phyloP scores from a whole-genome alignment of 2,113 vertebrate genomes.

The Seriola quinqueradiata region DNA sequence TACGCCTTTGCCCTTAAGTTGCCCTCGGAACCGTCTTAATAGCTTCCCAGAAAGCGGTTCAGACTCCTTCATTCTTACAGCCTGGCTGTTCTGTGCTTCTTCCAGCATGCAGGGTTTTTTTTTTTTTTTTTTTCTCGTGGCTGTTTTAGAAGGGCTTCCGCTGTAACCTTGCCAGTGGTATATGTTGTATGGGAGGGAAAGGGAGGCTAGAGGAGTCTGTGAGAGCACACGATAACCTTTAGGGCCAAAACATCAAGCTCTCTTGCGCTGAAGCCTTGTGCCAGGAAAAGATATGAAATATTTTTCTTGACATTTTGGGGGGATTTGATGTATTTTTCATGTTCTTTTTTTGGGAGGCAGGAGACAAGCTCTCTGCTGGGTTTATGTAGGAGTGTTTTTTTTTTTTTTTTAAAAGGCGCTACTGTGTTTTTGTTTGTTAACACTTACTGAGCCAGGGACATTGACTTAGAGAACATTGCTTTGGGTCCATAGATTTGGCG shows the following conservation, averaged over 20 bases:
- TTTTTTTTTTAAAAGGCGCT: neutral
- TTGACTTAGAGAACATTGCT: neutral
- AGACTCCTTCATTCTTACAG: neutral
- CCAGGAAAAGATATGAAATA: conserved; percentile 40
- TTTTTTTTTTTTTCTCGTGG: neutral
- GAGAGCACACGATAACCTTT: conserved; percentile 54
- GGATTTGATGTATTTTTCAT: conserved; percentile 52
- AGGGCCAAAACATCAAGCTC: conserved; percentile 51
- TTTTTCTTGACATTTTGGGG: conserved; percentile 52
- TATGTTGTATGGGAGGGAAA: neutral
- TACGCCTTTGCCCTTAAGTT: neutral
- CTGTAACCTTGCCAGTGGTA: conserved; percentile 33
- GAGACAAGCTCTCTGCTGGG: conserved; percentile 16
- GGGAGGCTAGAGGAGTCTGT: neutral
- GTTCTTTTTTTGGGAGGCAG: conserved; percentile 20
- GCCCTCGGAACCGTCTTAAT: conserved; percentile 25
- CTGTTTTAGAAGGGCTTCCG: neutral
- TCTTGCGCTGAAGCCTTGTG: neutral
- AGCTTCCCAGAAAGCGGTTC: conserved; percentile 9
- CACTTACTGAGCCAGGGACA: neutral
- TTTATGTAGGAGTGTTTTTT: neutral
- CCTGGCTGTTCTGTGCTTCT: neutral
- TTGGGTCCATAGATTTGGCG: neutral
- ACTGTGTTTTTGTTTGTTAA: conserved; percentile 23
- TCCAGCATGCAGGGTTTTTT: conserved; percentile 1